These are phyloP conservation scores for Hoplostethus mediterraneus DNA, from an alignment of 2,797 vertebrate species.

Conservation along the genomic window DNA sequence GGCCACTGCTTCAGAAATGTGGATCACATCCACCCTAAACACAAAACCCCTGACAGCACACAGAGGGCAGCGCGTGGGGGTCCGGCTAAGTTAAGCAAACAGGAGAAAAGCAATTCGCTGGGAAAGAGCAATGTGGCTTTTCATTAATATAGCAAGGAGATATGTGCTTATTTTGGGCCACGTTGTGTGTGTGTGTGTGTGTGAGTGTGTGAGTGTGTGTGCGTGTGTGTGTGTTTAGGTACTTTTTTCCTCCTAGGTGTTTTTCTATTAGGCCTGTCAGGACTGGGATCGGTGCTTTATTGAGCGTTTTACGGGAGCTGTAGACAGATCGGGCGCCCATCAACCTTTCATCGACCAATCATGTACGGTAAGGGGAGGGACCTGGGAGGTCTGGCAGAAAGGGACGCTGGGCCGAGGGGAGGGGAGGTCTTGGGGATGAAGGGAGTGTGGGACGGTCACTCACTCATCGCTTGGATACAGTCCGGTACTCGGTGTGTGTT, in stretches of 20 bases:
- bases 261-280: conserved; percentile 69
- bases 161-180: conserved; percentile 57
- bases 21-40: neutral
- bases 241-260: conserved; percentile 57
- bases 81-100: conserved; percentile 24
- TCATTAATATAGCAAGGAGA: conserved; percentile 47
- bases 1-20: neutral
- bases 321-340: conserved; percentile 70
- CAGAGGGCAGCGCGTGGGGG: neutral
- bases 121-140: conserved; percentile 45
- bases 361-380: conserved; percentile 64
- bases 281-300: conserved; percentile 67
- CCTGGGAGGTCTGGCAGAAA: conserved; percentile 69
- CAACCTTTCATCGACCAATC: conserved; percentile 84
- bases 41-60: conserved; percentile 17
- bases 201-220: conserved; percentile 37
- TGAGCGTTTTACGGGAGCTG: conserved; percentile 76
- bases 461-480: conserved; percentile 79
- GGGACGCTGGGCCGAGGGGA: conserved; percentile 52
- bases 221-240: conserved; percentile 41
- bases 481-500: conserved; percentile 52
- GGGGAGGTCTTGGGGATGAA: conserved; percentile 3
- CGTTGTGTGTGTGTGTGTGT: conserved; percentile 27
- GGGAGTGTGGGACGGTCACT: conserved; percentile 59
- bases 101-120: conserved; percentile 37